Conservation (phyloP, 2,888 invertebrate genomes). For the Entomobrya multifasciata region DNA sequence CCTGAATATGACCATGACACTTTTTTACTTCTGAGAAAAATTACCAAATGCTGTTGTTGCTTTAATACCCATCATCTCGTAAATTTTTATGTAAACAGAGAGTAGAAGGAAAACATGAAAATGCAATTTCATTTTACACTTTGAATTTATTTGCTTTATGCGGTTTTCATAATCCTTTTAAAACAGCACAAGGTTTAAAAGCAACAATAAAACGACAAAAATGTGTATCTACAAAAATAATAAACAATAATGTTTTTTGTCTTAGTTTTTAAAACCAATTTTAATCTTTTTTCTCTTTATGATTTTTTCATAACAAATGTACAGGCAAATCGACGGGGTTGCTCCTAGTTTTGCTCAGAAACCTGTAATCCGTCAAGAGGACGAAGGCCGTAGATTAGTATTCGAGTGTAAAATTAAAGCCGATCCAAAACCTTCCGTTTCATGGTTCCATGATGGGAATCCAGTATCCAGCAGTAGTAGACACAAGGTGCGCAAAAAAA, state of each 20-base stretch:
- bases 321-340: conserved; percentile 97
- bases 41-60: background rate
- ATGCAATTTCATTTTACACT: background rate
- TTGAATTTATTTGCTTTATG: background rate
- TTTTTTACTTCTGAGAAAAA: background rate
- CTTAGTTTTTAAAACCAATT: background rate
- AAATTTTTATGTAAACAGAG: background rate
- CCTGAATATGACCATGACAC: background rate
- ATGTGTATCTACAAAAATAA: background rate
- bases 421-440: conserved; percentile 93
- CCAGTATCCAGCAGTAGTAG: conserved; percentile 90
- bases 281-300: background rate
- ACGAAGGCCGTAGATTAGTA: conserved; percentile 95
- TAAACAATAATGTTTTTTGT: background rate
- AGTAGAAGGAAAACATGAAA: background rate
- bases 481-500: conserved; percentile 87
- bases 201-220: conserved; percentile 1
- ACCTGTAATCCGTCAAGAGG: conserved; percentile 97
- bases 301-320: background rate
- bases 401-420: conserved; percentile 97
- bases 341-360: conserved; percentile 99
- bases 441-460: conserved; percentile 94
- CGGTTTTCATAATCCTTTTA: no score
- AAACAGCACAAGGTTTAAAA: background rate
- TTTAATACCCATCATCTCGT: background rate